Conservation (phyloP, 2,797 vertebrate genomes). For the Myotis vivesi region DNA sequence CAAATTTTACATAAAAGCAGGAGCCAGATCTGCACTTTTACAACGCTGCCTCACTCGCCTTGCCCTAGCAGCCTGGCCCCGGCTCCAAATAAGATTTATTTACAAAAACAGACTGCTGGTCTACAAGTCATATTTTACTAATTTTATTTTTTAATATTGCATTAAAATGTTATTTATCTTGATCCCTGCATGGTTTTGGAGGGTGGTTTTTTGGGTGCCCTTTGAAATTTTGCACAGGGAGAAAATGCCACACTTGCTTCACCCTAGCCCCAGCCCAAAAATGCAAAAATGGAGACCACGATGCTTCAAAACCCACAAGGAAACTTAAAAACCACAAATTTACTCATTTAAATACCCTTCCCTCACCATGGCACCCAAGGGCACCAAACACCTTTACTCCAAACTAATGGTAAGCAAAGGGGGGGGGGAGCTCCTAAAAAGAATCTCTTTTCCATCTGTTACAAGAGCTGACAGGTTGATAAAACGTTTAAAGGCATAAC, state of each 20-base stretch:
- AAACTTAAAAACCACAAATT: neutral
- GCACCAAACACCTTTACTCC: neutral
- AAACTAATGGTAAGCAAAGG: slow-evolving; percentile 12
- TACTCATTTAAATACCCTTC: slow-evolving; percentile 50
- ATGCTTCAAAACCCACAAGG: neutral
- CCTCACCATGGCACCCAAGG: neutral
- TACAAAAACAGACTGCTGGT: slow-evolving; percentile 9
- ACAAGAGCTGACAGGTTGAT: slow-evolving; percentile 82
- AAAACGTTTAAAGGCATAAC: slow-evolving; percentile 82
- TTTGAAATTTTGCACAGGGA: neutral
- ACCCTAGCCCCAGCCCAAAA: neutral
- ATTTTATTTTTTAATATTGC: neutral
- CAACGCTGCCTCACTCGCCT: neutral
- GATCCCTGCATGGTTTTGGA: neutral
- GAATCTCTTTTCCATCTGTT: slow-evolving; percentile 76
- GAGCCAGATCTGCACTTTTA: neutral
- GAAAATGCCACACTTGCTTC: neutral
- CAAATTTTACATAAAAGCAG: slow-evolving; percentile 48
- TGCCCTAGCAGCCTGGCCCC: neutral
- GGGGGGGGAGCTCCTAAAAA: slow-evolving; percentile 10
- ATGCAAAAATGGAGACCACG: neutral
- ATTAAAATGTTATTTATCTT: slow-evolving; percentile 15
- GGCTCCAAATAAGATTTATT: neutral
- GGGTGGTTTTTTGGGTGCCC: neutral
- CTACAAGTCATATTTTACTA: neutral